Base-by-base conservation (phyloP, 2,113 vertebrate genomes). In the Pachycephala philippinensis region DNA sequence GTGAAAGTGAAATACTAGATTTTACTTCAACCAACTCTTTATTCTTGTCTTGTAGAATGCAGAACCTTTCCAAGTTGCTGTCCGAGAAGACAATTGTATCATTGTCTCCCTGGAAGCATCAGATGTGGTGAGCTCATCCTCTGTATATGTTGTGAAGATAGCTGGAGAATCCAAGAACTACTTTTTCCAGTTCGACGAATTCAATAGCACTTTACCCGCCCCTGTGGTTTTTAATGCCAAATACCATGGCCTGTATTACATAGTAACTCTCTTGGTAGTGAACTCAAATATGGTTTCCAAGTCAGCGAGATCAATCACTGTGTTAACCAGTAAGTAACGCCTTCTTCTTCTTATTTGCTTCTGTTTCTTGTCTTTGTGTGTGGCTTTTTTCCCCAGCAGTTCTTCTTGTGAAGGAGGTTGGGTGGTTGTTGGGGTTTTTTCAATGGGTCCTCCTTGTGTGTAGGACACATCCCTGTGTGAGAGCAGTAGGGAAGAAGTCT, bases 211-310 rank as follows among this genome's bases (percentile, higher is more conserved):
- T 79, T 96, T 98, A 91, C 98, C 98, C 47, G 93, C 97, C 53
- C 98, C 98, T 17, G 90, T 99, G 90, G 83, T 98, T 37, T 99
- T 99, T 90, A 99, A 99, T 97, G 97, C 99, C 76, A 98, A 97
- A 50, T 98, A 99, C 79, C 99, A 99, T 24, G 99, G 99, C 19
- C 98, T 99, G 8, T 98, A 99, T 96, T 99, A 99, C 97, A 98
- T 98, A 18, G 98, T 99, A 86, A 98, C 98, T 37, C 98, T 99
- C 14, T 97, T 99, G 93, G 96, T 98, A 27, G 96, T 96, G 66
- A 98, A 96, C 71, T 98, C 98, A 56, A 98, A 97, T 59, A 92
- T 95, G 96, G 98, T 98, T 94, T 98, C 98, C 96, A 98, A 98
- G 95, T 98, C 99, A 23, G 65, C 98, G 17, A 97, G 98, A 95